Conservation (phyloP, 1,140 invertebrate species). For the Drosophila erecta region DNA sequence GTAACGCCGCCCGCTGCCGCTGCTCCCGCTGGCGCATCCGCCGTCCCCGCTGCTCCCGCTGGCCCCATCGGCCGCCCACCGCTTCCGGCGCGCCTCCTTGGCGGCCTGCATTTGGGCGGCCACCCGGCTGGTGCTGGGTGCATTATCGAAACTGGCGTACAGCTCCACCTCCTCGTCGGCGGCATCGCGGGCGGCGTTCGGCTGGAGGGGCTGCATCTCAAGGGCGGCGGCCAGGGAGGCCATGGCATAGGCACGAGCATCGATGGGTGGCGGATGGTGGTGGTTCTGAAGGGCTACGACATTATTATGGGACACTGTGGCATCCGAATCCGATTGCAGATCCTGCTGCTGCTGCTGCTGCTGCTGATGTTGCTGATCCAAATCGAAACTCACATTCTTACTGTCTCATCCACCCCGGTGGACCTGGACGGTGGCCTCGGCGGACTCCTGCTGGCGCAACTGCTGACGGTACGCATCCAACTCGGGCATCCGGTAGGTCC, state of each 20-base stretch:
- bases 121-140: conserved; percentile 75
- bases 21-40: conserved; percentile 58
- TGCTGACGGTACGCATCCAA: conserved; percentile 94
- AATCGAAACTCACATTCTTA: conserved; percentile 85
- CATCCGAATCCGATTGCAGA: conserved; percentile 20
- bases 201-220: conserved; percentile 43
- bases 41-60: conserved; percentile 75
- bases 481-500: conserved; percentile 96
- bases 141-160: conserved; percentile 73
- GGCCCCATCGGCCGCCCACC: conserved; percentile 76
- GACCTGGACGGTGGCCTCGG: conserved; percentile 87
- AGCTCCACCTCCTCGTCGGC: conserved; percentile 79
- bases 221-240: conserved; percentile 72
- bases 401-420: conserved; percentile 84
- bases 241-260: conserved; percentile 72
- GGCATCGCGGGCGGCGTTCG: conserved; percentile 57
- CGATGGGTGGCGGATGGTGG: conserved; percentile 20
- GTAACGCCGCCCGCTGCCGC: conserved; percentile 64
- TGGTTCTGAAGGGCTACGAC: conserved; percentile 10
- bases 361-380: conserved; percentile 64
- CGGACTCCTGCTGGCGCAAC: conserved; percentile 94
- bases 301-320: conserved; percentile 1
- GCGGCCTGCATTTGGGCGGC: conserved; percentile 81
- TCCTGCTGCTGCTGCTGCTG: conserved; percentile 4
- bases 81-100: conserved; percentile 73